phyloP scores from a whole-genome alignment of 2,797 vertebrate species.

The Discoglossus pictus region DNA sequence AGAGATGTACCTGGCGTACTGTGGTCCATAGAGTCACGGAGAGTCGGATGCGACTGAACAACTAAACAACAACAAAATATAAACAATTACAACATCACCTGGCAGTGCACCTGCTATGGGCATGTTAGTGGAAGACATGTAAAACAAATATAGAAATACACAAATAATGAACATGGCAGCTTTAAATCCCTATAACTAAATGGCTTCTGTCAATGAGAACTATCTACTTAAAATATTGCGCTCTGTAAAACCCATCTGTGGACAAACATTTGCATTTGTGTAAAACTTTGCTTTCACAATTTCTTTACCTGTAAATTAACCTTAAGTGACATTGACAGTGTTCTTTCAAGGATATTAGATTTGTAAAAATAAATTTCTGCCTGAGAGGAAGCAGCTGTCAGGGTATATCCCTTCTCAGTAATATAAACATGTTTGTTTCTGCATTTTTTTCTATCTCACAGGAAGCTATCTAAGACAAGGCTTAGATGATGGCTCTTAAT shows the following conservation, averaged over 20 bases:
- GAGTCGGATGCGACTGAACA: no score
- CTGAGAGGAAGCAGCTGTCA: conserved; percentile 28
- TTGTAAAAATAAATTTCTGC: conserved; percentile 26
- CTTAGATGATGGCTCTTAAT: not conserved
- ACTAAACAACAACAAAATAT: no score
- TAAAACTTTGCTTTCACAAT: conserved; percentile 7
- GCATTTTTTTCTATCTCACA: not conserved
- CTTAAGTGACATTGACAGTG: conserved; percentile 41
- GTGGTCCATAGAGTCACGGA: no score
- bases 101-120: no score
- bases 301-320: conserved; percentile 15
- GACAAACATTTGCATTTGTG: conserved; percentile 3
- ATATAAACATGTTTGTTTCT: conserved; percentile 19
- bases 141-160: no score
- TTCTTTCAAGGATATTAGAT: conserved; percentile 39
- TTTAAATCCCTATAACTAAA: conserved; percentile 17
- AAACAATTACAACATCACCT: no score
- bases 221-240: no score
- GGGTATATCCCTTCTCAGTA: conserved; percentile 6
- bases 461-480: not conserved
- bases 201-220: conserved; percentile 8
- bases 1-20: no score
- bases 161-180: conserved; percentile 1
- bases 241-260: conserved; percentile 10
- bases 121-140: no score